Percentiles rank a stretch among this genome's conserved stretches.
phyloP scores from a whole-genome alignment of 2,888 invertebrate genomes.

The Drosophila siamana region DNA sequence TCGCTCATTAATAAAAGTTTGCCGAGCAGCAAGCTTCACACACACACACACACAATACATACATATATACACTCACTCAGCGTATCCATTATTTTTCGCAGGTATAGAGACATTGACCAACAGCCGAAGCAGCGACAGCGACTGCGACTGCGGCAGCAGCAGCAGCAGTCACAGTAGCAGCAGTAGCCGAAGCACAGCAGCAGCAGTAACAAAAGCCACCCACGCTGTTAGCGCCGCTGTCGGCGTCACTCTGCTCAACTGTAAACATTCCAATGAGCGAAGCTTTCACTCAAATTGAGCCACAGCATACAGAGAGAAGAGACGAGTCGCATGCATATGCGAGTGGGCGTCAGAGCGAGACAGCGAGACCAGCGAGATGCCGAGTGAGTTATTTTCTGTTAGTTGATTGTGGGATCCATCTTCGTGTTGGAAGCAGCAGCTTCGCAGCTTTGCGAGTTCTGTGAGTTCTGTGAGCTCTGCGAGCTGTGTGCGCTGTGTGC shows the following conservation, averaged over 20 bases:
- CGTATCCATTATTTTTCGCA: constrained; percentile 70
- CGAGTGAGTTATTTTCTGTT: constrained; percentile 37
- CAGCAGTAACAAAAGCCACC: constrained; percentile 30
- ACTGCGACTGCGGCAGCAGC: constrained; percentile 14
- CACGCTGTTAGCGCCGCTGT: constrained; percentile 44
- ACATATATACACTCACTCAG: constrained; percentile 29
- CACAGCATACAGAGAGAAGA: constrained; percentile 47
- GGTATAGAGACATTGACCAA: constrained; percentile 79
- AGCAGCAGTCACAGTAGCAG: constrained; percentile 6
- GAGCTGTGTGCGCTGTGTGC: background rate
- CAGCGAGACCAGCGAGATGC: constrained; percentile 16
- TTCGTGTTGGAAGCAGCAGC: constrained; percentile 55
- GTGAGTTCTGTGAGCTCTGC: constrained; percentile 5
- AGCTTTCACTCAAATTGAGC: constrained; percentile 71
- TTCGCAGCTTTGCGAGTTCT: constrained; percentile 19
- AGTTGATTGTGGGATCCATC: constrained; percentile 25
- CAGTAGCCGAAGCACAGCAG: constrained; percentile 14
- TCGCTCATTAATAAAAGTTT: constrained; percentile 78
- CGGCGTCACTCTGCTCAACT: constrained; percentile 63
- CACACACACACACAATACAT: constrained; percentile 9
- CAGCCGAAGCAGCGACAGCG: constrained; percentile 32
- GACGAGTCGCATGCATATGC: constrained; percentile 3
- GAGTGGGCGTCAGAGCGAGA: constrained; percentile 13
- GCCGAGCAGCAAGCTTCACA: constrained; percentile 46
- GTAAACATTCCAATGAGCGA: constrained; percentile 69